phyloP scores from a whole-genome alignment of 2,113 vertebrate genomes.

The Mola mola region DNA sequence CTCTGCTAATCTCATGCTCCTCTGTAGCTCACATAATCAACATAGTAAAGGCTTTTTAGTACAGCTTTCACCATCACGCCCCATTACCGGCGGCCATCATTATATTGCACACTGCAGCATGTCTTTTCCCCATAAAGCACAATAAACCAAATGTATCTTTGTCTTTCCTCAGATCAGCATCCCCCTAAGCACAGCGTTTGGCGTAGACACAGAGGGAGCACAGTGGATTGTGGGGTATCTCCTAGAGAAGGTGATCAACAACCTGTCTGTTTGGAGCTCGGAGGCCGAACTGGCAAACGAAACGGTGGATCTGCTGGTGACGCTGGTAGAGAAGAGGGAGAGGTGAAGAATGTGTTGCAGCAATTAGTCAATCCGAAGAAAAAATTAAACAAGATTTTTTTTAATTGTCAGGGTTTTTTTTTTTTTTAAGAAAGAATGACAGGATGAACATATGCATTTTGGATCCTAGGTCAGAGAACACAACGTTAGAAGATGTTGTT shows the following conservation, averaged over 20 bases:
- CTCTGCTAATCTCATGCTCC: not conserved
- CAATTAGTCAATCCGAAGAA: not conserved
- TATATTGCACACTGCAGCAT: no score
- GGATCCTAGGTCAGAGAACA: no score
- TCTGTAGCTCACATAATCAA: no score
- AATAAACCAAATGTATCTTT: not conserved
- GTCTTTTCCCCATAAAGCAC: no score
- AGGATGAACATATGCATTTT: no score
- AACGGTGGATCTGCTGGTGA: constrained; percentile 97
- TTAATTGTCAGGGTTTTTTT: no score
- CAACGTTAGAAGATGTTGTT: no score
- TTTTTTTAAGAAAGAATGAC: no score
- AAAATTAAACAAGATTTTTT: no score
- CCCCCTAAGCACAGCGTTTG: constrained; percentile 94
- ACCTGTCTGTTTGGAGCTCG: constrained; percentile 97
- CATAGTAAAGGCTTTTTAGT: no score
- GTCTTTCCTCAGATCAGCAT: constrained; percentile 89
- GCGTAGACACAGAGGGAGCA: constrained; percentile 95
- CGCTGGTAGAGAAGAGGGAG: constrained; percentile 95
- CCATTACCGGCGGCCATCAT: no score
- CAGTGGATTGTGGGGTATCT: constrained; percentile 99
- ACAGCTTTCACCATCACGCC: not conserved
- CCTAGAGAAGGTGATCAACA: constrained; percentile 98
- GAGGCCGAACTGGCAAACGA: constrained; percentile 96
- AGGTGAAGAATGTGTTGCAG: constrained; percentile 82